These are phyloP conservation scores for Cepaea nemoralis DNA, from an alignment of 1,140 invertebrate species.

Conservation along the genomic window DNA sequence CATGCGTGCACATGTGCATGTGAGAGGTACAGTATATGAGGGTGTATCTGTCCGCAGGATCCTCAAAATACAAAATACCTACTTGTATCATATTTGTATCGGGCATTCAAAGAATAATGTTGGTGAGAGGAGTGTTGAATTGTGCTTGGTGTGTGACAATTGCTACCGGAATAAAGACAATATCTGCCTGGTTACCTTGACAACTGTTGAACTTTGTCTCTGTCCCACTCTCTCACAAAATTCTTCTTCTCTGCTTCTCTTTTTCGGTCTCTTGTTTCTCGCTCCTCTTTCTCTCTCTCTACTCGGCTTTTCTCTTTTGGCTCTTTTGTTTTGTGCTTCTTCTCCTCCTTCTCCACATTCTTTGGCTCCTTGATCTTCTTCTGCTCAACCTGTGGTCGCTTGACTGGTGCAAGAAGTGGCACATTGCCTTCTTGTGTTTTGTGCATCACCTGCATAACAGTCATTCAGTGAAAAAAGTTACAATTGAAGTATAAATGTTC, in stretches of 20 bases:
- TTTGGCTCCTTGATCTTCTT: conserved; percentile 16
- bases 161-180: not conserved
- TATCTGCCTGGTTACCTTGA: conserved; percentile 47
- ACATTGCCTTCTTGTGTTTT: conserved; percentile 14
- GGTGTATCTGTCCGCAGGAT: no score
- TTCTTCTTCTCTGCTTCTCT: conserved; percentile 44
- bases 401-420: not conserved
- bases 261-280: conserved; percentile 40
- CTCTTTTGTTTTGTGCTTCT: conserved; percentile 45
- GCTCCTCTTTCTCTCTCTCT: conserved; percentile 45
- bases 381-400: not conserved
- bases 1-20: no score
- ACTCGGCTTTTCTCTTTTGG: conserved; percentile 46
- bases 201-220: conserved; percentile 80
- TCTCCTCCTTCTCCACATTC: conserved; percentile 31
- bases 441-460: conserved; percentile 8
- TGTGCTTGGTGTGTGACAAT: not conserved
- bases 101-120: no score
- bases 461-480: no score
- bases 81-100: no score
- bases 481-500: no score
- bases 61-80: no score
- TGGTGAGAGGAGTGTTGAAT: no score
- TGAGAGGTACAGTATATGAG: no score
- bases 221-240: conserved; percentile 88